Evolutionary conservation across 1,140 invertebrate genomes (phyloP).

Genomic region (Drosophila nigrodunni): DNA sequence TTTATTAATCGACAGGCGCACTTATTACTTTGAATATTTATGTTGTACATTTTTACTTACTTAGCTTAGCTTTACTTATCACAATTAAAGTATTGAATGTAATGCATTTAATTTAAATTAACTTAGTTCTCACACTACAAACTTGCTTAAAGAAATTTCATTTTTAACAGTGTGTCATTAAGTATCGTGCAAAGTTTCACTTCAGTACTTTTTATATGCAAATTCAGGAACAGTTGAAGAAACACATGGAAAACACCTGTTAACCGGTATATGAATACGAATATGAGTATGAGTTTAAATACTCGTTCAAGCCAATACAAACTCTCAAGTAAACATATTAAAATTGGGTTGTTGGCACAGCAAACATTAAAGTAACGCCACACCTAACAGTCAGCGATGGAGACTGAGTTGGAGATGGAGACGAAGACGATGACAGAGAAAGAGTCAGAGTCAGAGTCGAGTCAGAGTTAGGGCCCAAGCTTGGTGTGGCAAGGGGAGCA

Average conservation of each 20-base stretch:
- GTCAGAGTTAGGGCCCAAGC: not conserved
- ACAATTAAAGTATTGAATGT: too few species aligned
- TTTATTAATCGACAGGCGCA: too few species aligned
- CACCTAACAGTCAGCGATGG: not conserved
- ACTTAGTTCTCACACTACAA: too few species aligned
- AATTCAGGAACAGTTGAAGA: not conserved
- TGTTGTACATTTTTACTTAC: too few species aligned
- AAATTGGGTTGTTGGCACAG: slow-evolving; percentile 47
- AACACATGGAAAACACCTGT: slow-evolving; percentile 24
- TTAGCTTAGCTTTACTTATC: too few species aligned
- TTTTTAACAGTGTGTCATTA: too few species aligned
- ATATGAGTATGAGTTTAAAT: slow-evolving; percentile 1
- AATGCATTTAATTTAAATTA: too few species aligned
- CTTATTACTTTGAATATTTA: too few species aligned
- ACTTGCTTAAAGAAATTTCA: too few species aligned
- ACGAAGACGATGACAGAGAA: not conserved
- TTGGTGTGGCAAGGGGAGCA: not conserved
- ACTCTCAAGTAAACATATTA: slow-evolving; percentile 47
- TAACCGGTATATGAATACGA: not conserved
- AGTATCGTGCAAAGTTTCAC: not conserved
- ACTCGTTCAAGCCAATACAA: slow-evolving; percentile 19
- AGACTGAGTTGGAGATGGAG: not conserved
- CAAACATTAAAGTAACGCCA: slow-evolving; percentile 39
- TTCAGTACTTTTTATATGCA: slow-evolving; percentile 19
- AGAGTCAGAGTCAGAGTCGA: not conserved